Percentiles rank a stretch among this genome's conserved stretches.
Conservation (phyloP, 2,888 invertebrate genomes). For the Watsonalla cultraria region DNA sequence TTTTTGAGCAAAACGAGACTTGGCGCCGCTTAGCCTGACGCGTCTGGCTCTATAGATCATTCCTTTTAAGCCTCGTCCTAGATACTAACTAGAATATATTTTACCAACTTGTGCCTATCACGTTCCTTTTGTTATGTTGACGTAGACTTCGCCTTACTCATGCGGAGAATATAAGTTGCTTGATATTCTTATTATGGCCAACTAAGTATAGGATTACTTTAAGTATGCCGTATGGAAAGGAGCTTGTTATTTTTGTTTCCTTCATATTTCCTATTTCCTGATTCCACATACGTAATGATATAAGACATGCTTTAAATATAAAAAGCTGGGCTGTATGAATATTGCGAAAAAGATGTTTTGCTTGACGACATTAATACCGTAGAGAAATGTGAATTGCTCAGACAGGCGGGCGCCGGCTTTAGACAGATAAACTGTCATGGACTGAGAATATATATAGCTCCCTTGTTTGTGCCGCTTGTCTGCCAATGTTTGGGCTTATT, state of each 20-base stretch:
- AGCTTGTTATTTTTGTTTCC: background rate
- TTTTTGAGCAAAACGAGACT: slow-evolving; percentile 23
- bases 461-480: background rate
- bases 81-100: slow-evolving; percentile 34
- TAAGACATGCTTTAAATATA: slow-evolving; percentile 52
- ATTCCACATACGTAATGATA: no score
- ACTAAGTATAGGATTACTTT: background rate
- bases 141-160: background rate
- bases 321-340: slow-evolving; percentile 16
- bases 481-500: background rate
- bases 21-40: slow-evolving; percentile 43
- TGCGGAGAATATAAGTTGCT: background rate
- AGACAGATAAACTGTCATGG: background rate
- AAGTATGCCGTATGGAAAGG: background rate
- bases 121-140: background rate
- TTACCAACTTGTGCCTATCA: slow-evolving; percentile 10
- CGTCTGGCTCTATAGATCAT: slow-evolving; percentile 41
- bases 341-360: no score
- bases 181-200: background rate
- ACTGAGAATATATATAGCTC: background rate
- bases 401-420: slow-evolving; percentile 20
- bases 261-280: background rate
- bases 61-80: slow-evolving; percentile 31
- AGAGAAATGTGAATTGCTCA: slow-evolving; percentile 14
- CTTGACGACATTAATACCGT: slow-evolving; percentile 12